These are phyloP conservation scores for Phoebastria nigripes DNA, from an alignment of 2,797 vertebrate genomes.

Conservation along the genomic window DNA sequence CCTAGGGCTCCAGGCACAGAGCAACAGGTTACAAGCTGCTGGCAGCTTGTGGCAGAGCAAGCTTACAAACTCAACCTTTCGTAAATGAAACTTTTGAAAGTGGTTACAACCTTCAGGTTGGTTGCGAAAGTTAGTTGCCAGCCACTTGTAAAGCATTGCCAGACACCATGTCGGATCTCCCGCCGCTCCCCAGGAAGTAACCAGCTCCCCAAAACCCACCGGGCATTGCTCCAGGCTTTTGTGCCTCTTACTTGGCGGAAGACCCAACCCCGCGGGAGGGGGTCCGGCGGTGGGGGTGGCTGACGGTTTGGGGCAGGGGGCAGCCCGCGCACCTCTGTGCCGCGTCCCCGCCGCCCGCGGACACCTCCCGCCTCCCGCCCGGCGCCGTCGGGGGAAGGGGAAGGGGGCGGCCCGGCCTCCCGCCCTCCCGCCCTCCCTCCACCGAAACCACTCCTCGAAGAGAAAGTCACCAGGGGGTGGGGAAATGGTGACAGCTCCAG, in stretches of 20 bases:
- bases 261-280: fast-evolving
- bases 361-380: not conserved
- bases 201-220: fast-evolving
- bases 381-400: not conserved
- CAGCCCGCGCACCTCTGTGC: fast-evolving
- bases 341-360: fast-evolving
- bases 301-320: fast-evolving
- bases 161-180: fast-evolving
- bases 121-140: not conserved
- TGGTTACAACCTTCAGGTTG: fast-evolving
- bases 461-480: conserved; percentile 46
- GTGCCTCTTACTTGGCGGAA: fast-evolving
- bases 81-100: not conserved
- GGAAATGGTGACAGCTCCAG: conserved; percentile 28
- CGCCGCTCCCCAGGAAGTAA: not conserved
- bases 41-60: not conserved
- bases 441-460: conserved; percentile 7
- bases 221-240: not conserved
- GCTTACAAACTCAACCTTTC: not conserved
- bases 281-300: fast-evolving
- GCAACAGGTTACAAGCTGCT: not conserved
- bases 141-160: fast-evolving
- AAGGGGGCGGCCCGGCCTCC: not conserved
- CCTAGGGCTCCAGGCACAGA: not conserved
- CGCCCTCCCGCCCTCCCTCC: not conserved